These are phyloP conservation scores for Heliconius ethilla DNA, from an alignment of 2,888 invertebrate species.

Conservation along the genomic window DNA sequence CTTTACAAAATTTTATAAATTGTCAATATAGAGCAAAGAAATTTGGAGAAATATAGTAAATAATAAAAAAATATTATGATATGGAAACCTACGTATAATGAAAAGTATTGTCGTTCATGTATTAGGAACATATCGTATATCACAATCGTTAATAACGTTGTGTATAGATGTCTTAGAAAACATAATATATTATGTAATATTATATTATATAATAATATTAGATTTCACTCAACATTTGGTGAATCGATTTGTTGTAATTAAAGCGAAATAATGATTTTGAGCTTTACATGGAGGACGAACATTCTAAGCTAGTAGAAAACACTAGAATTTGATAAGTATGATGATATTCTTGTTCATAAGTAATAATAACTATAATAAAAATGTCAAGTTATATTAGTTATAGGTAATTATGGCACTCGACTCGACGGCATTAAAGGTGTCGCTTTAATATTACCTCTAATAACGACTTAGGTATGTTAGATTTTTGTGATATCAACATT, in stretches of 20 bases:
- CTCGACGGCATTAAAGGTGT: conserved; percentile 4
- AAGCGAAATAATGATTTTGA: too few species aligned
- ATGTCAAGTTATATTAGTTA: conserved; percentile 1
- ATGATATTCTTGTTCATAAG: background rate
- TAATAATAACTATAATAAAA: background rate
- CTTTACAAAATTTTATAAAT: too few species aligned
- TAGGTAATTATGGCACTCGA: conserved; percentile 10
- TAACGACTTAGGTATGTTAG: conserved; percentile 1
- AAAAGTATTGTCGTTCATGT: background rate
- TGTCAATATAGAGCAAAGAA: background rate
- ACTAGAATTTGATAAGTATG: too few species aligned
- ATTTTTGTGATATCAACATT: conserved; percentile 1
- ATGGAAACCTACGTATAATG: background rate
- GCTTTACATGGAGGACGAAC: background rate
- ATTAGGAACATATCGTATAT: too few species aligned
- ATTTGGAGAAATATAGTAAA: background rate
- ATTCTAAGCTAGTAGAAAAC: background rate
- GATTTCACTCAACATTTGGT: background rate
- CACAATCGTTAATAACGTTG: too few species aligned
- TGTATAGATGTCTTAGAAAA: too few species aligned
- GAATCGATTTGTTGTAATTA: background rate
- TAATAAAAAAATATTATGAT: background rate
- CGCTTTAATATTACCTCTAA: conserved; percentile 16
- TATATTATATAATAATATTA: background rate
- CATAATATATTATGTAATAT: background rate